These are phyloP conservation scores for Hypena proboscidalis DNA, from an alignment of 2,888 invertebrate genomes.

Conservation along the genomic window DNA sequence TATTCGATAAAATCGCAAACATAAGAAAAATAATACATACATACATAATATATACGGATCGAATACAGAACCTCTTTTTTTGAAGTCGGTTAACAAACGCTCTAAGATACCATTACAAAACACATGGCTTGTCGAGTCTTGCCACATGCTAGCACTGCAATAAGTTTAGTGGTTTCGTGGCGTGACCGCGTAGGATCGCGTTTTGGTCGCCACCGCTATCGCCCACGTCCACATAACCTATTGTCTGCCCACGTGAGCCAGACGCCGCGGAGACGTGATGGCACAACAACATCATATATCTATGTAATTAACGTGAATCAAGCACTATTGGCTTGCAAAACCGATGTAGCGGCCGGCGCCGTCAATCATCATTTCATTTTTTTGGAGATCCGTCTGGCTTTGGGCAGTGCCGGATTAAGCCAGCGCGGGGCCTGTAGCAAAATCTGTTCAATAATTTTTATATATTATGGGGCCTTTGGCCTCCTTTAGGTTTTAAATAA, in stretches of 20 bases:
- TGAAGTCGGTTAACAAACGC: no score
- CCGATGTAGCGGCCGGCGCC: conserved; percentile 13
- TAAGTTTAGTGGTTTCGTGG: conserved; percentile 17
- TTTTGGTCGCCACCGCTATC: conserved; percentile 61
- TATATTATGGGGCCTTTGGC: no score
- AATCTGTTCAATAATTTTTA: no score
- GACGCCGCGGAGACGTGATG: conserved; percentile 67
- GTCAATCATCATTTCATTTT: conserved; percentile 7
- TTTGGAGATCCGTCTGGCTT: neutral
- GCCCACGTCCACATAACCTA: conserved; percentile 64
- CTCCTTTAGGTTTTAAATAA: no score
- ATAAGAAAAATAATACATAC: no score
- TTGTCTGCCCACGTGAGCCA: conserved; percentile 72
- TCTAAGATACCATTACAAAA: no score
- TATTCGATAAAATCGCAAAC: no score
- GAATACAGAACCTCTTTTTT: no score
- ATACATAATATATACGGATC: no score
- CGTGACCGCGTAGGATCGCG: conserved; percentile 67
- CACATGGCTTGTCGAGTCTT: no score
- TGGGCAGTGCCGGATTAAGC: neutral
- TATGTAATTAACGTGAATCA: conserved; percentile 57
- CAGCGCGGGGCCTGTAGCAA: neutral
- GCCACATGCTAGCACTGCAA: no score
- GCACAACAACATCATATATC: conserved; percentile 57
- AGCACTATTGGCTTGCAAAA: conserved; percentile 32